Conservation (phyloP, 2,888 invertebrate species). For the Lasioglossum morio region DNA sequence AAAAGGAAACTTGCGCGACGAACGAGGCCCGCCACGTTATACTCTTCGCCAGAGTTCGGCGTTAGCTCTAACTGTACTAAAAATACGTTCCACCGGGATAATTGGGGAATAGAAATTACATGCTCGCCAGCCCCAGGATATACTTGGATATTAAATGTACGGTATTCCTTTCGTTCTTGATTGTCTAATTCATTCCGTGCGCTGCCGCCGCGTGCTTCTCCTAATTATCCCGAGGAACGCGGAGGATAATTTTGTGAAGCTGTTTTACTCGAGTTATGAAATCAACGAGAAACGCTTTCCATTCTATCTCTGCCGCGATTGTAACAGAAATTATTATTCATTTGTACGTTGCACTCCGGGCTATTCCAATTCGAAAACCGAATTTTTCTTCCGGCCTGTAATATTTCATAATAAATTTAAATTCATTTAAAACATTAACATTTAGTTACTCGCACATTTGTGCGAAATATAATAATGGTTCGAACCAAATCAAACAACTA, state of each 20-base stretch:
- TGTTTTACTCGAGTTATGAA: not conserved
- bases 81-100: not conserved
- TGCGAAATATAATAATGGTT: no score
- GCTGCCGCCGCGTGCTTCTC: not conserved
- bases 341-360: no score
- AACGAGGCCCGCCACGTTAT: not conserved
- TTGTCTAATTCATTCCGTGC: not conserved
- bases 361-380: no score
- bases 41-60: not conserved
- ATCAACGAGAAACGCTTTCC: not conserved
- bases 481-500: no score
- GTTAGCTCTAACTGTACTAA: conserved; percentile 6
- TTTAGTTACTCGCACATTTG: no score
- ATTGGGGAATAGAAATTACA: conserved; percentile 1
- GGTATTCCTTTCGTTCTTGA: conserved; percentile 11
- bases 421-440: no score
- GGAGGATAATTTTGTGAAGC: not conserved
- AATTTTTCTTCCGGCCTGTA: no score
- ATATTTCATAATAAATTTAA: no score
- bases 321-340: not conserved
- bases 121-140: not conserved
- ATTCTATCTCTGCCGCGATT: not conserved
- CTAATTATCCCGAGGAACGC: not conserved
- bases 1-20: conserved; percentile 28
- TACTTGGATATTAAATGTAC: not conserved